Evolutionary conservation across 2,888 invertebrate genomes (phyloP).

Genomic region (Macaria liturata): DNA sequence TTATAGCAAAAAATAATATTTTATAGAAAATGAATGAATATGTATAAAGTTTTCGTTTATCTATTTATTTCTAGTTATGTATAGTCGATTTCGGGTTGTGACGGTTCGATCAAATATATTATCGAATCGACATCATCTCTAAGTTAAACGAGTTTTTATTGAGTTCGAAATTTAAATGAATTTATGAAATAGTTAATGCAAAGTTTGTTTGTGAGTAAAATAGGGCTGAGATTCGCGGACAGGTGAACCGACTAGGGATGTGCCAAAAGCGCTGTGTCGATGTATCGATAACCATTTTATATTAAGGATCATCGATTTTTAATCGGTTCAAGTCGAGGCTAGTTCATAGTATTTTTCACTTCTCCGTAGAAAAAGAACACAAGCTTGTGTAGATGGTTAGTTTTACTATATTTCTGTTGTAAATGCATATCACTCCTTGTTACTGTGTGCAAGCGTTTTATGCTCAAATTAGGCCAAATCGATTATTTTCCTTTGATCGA

Average conservation of each 20-base stretch:
- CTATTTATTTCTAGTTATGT: conserved; percentile 20
- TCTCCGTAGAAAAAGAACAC: conserved; percentile 39
- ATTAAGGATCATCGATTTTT: conserved; percentile 73
- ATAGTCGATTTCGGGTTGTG: conserved; percentile 33
- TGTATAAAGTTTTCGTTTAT: neutral
- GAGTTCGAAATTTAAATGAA: too few species aligned
- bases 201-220: conserved; percentile 15
- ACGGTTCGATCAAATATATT: conserved; percentile 25
- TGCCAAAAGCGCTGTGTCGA: conserved; percentile 44
- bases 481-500: conserved; percentile 44
- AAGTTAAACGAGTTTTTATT: neutral
- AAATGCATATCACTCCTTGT: conserved; percentile 47
- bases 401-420: conserved; percentile 24
- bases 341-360: conserved; percentile 49
- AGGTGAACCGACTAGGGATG: conserved; percentile 29
- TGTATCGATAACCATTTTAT: conserved; percentile 56
- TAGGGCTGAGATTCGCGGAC: conserved; percentile 17
- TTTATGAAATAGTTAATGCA: neutral
- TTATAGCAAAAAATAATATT: too few species aligned
- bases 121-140: conserved; percentile 2
- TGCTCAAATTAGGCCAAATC: conserved; percentile 60
- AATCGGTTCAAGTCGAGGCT: conserved; percentile 60
- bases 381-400: conserved; percentile 32
- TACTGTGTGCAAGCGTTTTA: conserved; percentile 40
- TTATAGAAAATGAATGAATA: too few species aligned